Conservation (phyloP, 2,113 vertebrate genomes). For the Scopus umbretta region DNA sequence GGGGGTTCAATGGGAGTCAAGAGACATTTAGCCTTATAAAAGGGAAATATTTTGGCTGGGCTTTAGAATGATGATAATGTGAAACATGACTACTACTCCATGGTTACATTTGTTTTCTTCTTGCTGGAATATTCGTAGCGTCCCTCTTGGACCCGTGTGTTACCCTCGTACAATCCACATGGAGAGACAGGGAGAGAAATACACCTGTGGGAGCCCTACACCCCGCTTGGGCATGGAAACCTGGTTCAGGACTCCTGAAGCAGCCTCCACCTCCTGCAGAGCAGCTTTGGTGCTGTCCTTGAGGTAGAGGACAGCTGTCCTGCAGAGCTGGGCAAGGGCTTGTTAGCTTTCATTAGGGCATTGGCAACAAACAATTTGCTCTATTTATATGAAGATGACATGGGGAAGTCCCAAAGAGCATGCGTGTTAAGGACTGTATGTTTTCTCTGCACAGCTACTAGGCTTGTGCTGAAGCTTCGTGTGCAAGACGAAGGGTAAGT, state of each 20-base stretch:
- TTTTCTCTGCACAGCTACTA: neutral
- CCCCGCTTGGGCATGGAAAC: neutral
- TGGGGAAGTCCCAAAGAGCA: neutral
- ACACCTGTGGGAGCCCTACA: neutral
- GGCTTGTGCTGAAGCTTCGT: neutral
- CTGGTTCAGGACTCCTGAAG: neutral
- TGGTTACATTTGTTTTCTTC: neutral
- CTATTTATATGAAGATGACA: neutral
- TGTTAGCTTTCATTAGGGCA: neutral
- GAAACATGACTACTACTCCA: slow-evolving; percentile 60
- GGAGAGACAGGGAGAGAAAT: neutral
- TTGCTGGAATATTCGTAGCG: neutral
- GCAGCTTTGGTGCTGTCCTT: neutral
- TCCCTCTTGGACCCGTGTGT: neutral
- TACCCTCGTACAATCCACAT: neutral
- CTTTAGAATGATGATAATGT: slow-evolving; percentile 67
- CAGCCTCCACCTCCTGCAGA: neutral
- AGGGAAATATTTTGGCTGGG: slow-evolving; percentile 67
- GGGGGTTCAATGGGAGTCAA: slow-evolving; percentile 73
- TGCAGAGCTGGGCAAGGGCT: neutral
- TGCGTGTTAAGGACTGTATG: neutral
- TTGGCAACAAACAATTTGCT: neutral
- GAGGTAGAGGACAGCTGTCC: neutral
- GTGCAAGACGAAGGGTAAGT: neutral
- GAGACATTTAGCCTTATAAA: slow-evolving; percentile 71